Evolutionary conservation across 2,888 invertebrate species (phyloP), one percentile per base, ranked within the genome.

Genomic region (Aromia moschata): DNA sequence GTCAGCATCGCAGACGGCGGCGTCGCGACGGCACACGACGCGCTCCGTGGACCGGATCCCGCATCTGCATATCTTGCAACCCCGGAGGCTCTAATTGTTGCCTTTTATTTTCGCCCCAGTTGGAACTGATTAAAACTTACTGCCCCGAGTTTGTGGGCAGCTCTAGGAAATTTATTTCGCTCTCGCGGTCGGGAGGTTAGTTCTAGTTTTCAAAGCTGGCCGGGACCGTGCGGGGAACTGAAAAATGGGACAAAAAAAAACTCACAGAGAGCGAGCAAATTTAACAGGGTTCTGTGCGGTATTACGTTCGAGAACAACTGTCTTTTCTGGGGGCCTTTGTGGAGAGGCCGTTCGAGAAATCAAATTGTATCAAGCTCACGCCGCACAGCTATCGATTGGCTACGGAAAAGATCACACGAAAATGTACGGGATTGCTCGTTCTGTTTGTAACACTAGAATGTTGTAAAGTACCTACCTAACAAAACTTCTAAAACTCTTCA

Each of bases 111-210:
- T 36, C 9, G 12, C 11, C 12, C 18, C 20, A 18, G 1, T 18
- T 20, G 17, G n/a, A 14, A 36, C 47, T 36, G 47, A 47, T 47
- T 47, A 47, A 47, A 47, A 47, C 37, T 47, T 47, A 36, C n/a
- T 18, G 47, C 33, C 36, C 11, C 18, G 17, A n/a, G 47, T 36
- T 36, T 10, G 47, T 18, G 17, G 47, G 18, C n/a, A 31, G 15
- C 17, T n/a, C n/a, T 9, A 9, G 4, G 17, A 9, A 18, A 47
- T 47, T 37, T 37, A 18, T 47, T 47, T 30, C 14, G 30, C 37
- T 47, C 18, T 36, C 12, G 47, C 12, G 47, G 37, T 31, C 11
- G 17, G n/a, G n/a, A 33, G 37, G 47, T 47, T 47, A 47, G 47
- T 47, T 47, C 17, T 12, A 47, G 37, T 47, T 47, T 45, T 17